Evolutionary conservation across 2,797 vertebrate genomes (phyloP).

Genomic region (Philypnodon macrostomus): DNA sequence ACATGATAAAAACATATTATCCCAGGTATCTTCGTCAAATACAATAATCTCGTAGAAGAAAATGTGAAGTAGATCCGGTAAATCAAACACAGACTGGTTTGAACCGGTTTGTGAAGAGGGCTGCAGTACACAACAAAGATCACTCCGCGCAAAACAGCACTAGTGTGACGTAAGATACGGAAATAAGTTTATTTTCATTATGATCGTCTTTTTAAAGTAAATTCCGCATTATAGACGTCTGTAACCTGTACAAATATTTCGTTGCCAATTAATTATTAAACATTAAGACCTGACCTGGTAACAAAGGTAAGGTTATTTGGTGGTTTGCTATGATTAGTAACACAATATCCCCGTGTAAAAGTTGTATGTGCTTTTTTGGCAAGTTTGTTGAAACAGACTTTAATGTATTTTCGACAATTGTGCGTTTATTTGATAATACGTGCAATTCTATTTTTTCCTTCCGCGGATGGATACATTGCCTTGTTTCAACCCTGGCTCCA

Average conservation of each 20-base stretch:
- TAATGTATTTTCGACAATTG: too few relatives aligned
- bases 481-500: constrained; percentile 7
- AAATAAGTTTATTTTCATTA: too few relatives aligned
- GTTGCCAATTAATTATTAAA: too few relatives aligned
- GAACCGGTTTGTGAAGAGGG: constrained; percentile 57
- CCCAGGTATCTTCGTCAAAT: constrained; percentile 34
- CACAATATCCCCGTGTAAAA: background rate
- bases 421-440: background rate
- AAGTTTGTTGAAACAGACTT: too few relatives aligned
- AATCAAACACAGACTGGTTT: constrained; percentile 59
- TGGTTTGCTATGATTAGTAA: accelerated
- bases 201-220: too few relatives aligned
- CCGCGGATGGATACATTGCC: constrained; percentile 50
- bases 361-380: too few relatives aligned
- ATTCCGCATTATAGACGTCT: too few relatives aligned
- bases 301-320: too few relatives aligned
- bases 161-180: constrained; percentile 64
- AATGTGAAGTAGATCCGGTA: constrained; percentile 54
- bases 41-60: constrained; percentile 67
- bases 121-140: constrained; percentile 42
- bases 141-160: constrained; percentile 51
- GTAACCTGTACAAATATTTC: too few relatives aligned
- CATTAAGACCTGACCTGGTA: too few relatives aligned
- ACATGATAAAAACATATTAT: too few relatives aligned
- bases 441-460: too few relatives aligned